Evolutionary conservation across 2,888 invertebrate genomes (phyloP).

Genomic region (Eupithecia exiguata): DNA sequence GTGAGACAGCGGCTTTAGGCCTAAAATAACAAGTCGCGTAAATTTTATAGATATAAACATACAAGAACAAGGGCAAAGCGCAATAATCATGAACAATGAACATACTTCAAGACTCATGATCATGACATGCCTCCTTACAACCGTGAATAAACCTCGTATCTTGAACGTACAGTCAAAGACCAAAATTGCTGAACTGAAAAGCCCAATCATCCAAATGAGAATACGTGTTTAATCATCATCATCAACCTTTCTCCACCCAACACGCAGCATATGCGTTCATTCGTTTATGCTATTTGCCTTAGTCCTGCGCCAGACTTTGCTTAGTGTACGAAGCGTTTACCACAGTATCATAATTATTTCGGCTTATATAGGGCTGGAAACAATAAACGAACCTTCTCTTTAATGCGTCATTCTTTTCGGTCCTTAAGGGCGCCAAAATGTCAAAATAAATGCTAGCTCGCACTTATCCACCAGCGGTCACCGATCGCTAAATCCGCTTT

Average conservation of each 20-base stretch:
- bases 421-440: no score
- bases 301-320: neutral
- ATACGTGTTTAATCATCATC: neutral
- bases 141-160: neutral
- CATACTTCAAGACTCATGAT: neutral
- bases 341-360: no score
- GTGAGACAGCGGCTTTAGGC: neutral
- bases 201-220: neutral
- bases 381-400: neutral
- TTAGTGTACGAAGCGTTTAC: no score
- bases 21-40: neutral
- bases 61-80: neutral
- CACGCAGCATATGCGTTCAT: no score
- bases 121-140: neutral
- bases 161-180: neutral
- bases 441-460: neutral
- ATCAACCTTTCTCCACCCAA: neutral
- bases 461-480: neutral
- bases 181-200: neutral
- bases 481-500: no score
- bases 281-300: neutral
- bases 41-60: neutral
- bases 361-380: no score
- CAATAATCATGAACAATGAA: conserved; percentile 2
- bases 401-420: neutral